Evolutionary conservation across 2,797 vertebrate species (phyloP).

Genomic region (Hirundo rustica): DNA sequence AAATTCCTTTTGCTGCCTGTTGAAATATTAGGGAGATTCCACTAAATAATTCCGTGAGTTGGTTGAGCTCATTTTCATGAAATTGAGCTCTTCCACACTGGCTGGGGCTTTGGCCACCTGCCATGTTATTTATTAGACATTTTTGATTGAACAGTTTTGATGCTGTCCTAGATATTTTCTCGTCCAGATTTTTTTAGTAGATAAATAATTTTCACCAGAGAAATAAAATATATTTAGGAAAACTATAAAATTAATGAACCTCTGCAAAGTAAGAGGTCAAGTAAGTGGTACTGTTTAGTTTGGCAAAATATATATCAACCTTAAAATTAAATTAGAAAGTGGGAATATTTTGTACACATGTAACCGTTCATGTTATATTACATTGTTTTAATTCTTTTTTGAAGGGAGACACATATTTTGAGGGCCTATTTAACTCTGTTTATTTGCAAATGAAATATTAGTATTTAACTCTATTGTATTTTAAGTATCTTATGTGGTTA

Average conservation of each 20-base stretch:
- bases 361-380: background rate
- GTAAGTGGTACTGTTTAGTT: background rate
- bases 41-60: background rate
- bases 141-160: background rate
- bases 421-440: background rate
- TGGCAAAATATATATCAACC: background rate
- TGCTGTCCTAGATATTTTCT: background rate
- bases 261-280: background rate
- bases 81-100: background rate
- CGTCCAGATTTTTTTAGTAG: background rate
- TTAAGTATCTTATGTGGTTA: background rate
- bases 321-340: background rate
- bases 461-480: background rate
- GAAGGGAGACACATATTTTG: background rate
- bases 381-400: background rate
- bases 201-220: background rate
- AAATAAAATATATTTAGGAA: background rate
- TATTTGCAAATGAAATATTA: conserved; percentile 7
- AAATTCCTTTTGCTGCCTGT: background rate
- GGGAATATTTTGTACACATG: background rate
- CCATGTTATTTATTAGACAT: background rate
- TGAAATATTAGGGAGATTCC: background rate
- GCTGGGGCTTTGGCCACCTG: background rate
- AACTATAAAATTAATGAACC: background rate
- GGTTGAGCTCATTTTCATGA: background rate